Percentiles rank a stretch among this genome's conserved stretches.
These are phyloP conservation scores for Pycnomerus fuliginosus DNA, from an alignment of 2,888 invertebrate genomes.

Conservation along the genomic window DNA sequence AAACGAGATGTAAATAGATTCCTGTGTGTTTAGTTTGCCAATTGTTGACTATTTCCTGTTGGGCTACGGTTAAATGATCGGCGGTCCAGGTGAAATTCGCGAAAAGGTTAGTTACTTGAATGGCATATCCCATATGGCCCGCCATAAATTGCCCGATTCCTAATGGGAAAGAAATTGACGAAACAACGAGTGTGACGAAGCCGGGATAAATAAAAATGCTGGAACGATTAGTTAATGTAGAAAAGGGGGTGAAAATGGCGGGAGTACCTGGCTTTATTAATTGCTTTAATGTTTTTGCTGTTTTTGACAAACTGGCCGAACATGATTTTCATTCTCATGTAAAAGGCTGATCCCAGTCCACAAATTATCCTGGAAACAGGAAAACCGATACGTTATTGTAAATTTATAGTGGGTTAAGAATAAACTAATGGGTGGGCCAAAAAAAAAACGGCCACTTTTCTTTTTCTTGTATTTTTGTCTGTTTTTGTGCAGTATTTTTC, in stretches of 20 bases:
- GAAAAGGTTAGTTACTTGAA: constrained; percentile 74
- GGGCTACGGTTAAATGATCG: constrained; percentile 74
- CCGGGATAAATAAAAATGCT: constrained; percentile 83
- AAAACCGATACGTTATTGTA: neutral
- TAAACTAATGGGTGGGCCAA: no score
- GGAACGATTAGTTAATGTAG: constrained; percentile 4
- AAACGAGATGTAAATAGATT: constrained; percentile 80
- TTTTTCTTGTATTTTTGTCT: no score
- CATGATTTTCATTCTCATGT: constrained; percentile 84
- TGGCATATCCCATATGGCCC: constrained; percentile 52
- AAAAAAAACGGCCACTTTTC: no score
- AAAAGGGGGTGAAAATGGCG: neutral
- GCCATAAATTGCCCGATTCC: constrained; percentile 68
- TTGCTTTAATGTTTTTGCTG: constrained; percentile 57
- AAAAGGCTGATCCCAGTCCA: constrained; percentile 82
- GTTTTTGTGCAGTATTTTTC: no score
- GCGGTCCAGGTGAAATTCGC: constrained; percentile 96
- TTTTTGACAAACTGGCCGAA: constrained; percentile 31
- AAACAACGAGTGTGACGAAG: constrained; percentile 77
- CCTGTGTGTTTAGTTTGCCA: constrained; percentile 85
- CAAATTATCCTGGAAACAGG: constrained; percentile 67
- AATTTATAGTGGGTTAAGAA: no score
- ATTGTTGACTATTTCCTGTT: constrained; percentile 78
- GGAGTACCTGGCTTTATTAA: constrained; percentile 79
- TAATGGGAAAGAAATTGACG: constrained; percentile 83